These are phyloP conservation scores for Troilus luridus DNA, from an alignment of 2,888 invertebrate genomes.

Conservation along the genomic window DNA sequence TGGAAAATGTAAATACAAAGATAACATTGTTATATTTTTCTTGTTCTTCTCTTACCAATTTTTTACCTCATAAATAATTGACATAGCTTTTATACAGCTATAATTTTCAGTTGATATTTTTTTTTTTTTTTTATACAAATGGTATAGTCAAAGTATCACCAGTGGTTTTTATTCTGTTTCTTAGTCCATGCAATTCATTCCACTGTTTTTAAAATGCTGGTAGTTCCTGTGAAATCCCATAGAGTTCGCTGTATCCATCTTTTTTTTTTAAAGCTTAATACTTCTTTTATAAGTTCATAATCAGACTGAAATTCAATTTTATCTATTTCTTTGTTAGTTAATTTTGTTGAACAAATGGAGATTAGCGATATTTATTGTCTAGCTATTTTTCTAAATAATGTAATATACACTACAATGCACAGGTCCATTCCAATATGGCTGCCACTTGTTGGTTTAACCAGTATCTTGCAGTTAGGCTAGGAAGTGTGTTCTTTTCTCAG, in stretches of 20 bases:
- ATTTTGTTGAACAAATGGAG: background rate
- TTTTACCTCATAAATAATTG: background rate
- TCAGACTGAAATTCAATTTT: background rate
- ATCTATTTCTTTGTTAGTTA: background rate
- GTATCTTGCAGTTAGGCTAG: conserved; percentile 56
- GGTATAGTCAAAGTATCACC: background rate
- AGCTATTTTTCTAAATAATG: background rate
- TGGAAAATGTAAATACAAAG: conserved; percentile 55
- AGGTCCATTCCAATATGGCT: conserved; percentile 69
- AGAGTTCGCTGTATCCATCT: background rate
- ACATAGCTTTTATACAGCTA: background rate
- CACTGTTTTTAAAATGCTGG: background rate
- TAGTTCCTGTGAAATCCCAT: background rate
- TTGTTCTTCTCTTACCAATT: conserved; percentile 10
- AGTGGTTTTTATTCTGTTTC: background rate
- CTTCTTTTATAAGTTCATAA: background rate
- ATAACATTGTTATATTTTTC: conserved; percentile 56
- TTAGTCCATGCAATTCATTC: background rate
- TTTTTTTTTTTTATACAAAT: background rate
- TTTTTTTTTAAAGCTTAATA: background rate
- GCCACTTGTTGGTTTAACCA: conserved; percentile 70
- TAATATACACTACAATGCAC: background rate
- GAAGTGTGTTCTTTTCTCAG: conserved; percentile 55
- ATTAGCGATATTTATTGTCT: background rate
- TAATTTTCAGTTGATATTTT: background rate